Conservation (phyloP, 2,888 invertebrate species). For the Tenthredo scrophulariae region DNA sequence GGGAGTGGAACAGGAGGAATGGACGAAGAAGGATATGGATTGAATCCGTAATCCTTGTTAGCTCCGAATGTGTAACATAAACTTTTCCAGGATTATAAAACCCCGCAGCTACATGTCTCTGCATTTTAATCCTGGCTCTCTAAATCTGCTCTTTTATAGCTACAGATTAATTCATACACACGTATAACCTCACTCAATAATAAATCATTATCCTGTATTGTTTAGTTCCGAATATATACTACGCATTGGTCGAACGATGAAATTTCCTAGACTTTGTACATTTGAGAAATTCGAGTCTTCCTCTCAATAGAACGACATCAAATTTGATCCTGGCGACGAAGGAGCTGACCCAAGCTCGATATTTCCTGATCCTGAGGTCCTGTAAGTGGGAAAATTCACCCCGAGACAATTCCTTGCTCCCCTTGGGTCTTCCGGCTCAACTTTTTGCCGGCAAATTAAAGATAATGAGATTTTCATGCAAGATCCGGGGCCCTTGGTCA, state of each 20-base stretch:
- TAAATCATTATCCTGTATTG: neutral
- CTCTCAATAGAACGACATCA: neutral
- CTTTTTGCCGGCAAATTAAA: neutral
- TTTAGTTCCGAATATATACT: too few relatives aligned
- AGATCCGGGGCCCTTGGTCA: neutral
- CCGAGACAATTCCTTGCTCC: neutral
- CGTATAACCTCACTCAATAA: neutral
- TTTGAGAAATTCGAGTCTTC: neutral
- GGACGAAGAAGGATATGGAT: constrained; percentile 12
- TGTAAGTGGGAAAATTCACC: neutral
- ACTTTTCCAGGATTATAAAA: constrained; percentile 24
- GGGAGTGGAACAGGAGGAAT: neutral
- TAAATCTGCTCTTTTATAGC: neutral
- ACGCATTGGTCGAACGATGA: neutral
- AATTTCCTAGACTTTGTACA: neutral
- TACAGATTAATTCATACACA: neutral
- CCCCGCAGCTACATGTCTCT: constrained; percentile 15
- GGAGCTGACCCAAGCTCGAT: neutral
- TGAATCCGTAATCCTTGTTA: constrained; percentile 14
- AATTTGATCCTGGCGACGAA: neutral
- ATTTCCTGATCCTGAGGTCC: neutral
- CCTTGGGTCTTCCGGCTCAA: neutral
- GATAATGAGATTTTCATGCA: neutral
- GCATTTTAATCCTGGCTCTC: constrained; percentile 39
- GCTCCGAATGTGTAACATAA: constrained; percentile 21